phyloP scores from a whole-genome alignment of 2,113 vertebrate genomes.

The Sphyrna mokarran region DNA sequence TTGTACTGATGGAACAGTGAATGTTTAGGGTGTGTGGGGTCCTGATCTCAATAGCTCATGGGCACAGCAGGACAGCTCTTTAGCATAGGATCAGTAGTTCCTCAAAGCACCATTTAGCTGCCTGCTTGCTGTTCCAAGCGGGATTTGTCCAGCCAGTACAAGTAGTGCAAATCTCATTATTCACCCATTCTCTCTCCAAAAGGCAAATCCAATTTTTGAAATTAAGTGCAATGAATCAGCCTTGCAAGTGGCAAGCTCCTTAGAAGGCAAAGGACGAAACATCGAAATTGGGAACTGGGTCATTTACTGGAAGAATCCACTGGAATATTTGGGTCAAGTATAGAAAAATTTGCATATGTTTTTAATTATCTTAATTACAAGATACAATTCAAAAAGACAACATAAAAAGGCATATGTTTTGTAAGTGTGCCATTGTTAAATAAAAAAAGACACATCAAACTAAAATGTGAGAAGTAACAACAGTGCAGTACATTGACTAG shows the following conservation, averaged over 20 bases:
- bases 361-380: not conserved
- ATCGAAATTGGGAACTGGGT: not conserved
- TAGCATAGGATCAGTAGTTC: not conserved
- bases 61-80: not conserved
- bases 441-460: conserved; percentile 16
- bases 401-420: not conserved
- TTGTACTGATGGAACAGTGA: too few species aligned
- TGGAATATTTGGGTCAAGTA: not conserved
- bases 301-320: not conserved
- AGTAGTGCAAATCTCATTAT: not conserved
- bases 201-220: not conserved
- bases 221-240: not conserved
- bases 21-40: too few species aligned
- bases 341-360: not conserved
- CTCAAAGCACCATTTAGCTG: not conserved
- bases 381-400: not conserved
- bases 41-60: not conserved
- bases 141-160: not conserved
- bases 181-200: not conserved
- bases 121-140: not conserved
- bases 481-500: conserved; percentile 22
- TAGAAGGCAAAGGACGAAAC: not conserved
- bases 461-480: conserved; percentile 7
- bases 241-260: not conserved
- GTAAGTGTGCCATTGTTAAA: not conserved